These are phyloP conservation scores for Arrhamphus sclerolepis DNA, from an alignment of 2,797 vertebrate species.

Conservation along the genomic window DNA sequence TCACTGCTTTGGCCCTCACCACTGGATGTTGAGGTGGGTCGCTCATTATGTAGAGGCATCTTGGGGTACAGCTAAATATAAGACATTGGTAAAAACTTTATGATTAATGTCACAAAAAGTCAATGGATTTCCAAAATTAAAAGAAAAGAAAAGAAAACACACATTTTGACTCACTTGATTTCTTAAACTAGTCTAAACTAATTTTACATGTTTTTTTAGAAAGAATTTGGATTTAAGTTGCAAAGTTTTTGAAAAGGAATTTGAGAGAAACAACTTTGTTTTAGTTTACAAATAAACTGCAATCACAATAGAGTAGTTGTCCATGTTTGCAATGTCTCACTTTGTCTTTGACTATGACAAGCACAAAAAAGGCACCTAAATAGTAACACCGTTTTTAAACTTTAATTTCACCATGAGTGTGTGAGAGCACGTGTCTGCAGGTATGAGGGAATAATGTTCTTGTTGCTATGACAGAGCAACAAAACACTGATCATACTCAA, in stretches of 20 bases:
- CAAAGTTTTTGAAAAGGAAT: neutral
- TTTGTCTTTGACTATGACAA: neutral
- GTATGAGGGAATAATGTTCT: neutral
- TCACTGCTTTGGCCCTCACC: conserved; percentile 87
- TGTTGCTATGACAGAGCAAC: conserved; percentile 28
- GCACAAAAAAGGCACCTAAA: neutral
- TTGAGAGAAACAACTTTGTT: neutral
- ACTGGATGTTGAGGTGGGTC: conserved; percentile 73
- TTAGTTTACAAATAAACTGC: neutral
- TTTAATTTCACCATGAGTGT: neutral
- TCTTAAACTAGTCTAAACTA: neutral
- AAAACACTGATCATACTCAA: conserved; percentile 33
- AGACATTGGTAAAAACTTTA: conserved; percentile 11
- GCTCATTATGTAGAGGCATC: conserved; percentile 89
- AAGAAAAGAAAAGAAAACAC: too few species aligned
- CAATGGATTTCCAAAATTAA: too few species aligned
- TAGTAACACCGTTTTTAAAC: neutral
- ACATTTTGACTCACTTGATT: too few species aligned
- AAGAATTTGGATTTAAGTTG: neutral
- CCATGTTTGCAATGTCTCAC: too few species aligned
- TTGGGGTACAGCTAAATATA: conserved; percentile 58
- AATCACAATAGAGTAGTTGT: too few species aligned
- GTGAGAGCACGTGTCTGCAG: neutral
- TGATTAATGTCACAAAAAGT: too few species aligned
- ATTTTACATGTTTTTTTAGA: neutral